Evolutionary conservation across 92 coral and sea anemone genomes (phyloP), one percentile per base, ranked within the genome.

Genomic region (Diadumene lineata): DNA sequence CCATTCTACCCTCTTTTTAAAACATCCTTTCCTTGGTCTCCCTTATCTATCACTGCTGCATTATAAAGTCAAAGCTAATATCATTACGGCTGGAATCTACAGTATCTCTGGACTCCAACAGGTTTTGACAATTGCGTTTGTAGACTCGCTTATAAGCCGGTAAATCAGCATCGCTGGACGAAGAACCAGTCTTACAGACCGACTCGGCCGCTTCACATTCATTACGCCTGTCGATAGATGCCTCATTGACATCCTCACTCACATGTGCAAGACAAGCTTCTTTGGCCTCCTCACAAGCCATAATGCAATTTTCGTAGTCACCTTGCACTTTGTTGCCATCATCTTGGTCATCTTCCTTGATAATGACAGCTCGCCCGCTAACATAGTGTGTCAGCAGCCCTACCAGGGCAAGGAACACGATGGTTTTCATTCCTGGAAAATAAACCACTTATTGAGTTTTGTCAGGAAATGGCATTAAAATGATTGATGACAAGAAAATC

Each of bases 351-450:
- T 29, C 56, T 17, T 23, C 76, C 27, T 25, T 8, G 21, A 48
- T 30, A 4, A 53, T 31, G 32, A 70, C 10, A 51, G 63, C 60
- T 62, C 76, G 76, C 63, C 76, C 76, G 46, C 62, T 70, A 31
- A 70, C 76, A 70, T 48, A 70, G 33, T 26, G n/a, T 24, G 76
- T 30, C 76, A 70, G 76, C 63, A 70, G 76, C 34, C 76, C 60
- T 70, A 30, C 60, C 9, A 70, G 76, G 76, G 46, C 63, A 28
- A 70, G 76, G 18, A 70, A 23, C 34, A 70, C 10, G 43, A 70
- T 7, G 21, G 11, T 29, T 33, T 51, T 70, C 76, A 70, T 70
- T 18, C 11, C 31, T 32, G 23, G 29, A 22, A 10, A 22, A 22
- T 9, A 26, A n/a, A n/a, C 11, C n/a, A n/a, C n/a, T n/a, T n/a